A percentile compares a stretch with the other conserved stretches of the same genome.
These are phyloP conservation scores for Lytechinus variegatus DNA, from an alignment of 35 echinoderm and acorn worm genomes.

Conservation along the genomic window DNA sequence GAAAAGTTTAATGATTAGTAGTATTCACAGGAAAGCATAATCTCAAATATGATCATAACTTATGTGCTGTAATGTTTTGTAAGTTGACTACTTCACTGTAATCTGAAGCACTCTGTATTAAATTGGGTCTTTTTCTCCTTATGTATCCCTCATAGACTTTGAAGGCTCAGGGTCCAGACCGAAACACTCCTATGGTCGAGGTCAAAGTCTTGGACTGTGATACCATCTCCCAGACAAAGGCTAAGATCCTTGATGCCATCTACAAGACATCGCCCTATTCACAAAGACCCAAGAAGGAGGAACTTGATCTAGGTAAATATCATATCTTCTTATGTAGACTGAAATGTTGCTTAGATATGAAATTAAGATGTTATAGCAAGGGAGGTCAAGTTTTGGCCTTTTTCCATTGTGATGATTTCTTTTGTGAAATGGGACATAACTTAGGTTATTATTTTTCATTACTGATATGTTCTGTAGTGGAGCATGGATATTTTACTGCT, in stretches of 20 bases:
- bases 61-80: too few relatives aligned
- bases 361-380: too few relatives aligned
- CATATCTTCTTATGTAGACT: not conserved
- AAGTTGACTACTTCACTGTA: too few relatives aligned
- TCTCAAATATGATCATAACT: too few relatives aligned
- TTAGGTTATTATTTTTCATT: too few relatives aligned
- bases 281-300: slow-evolving; percentile 81
- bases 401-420: not conserved
- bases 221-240: slow-evolving; percentile 90
- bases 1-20: too few relatives aligned
- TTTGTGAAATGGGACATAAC: too few relatives aligned
- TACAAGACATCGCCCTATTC: slow-evolving; percentile 89
- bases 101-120: not conserved
- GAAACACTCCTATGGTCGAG: slow-evolving; percentile 70
- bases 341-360: not conserved
- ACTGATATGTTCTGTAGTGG: too few relatives aligned
- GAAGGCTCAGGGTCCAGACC: slow-evolving; percentile 85
- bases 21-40: too few relatives aligned
- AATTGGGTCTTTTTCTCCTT: not conserved
- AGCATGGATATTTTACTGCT: too few relatives aligned
- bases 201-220: slow-evolving; percentile 92
- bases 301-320: slow-evolving; percentile 85
- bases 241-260: slow-evolving; percentile 92
- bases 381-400: not conserved
- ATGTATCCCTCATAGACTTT: slow-evolving; percentile 58